These are phyloP conservation scores for Eilema caniola DNA, from an alignment of 2,888 invertebrate genomes.

Conservation along the genomic window DNA sequence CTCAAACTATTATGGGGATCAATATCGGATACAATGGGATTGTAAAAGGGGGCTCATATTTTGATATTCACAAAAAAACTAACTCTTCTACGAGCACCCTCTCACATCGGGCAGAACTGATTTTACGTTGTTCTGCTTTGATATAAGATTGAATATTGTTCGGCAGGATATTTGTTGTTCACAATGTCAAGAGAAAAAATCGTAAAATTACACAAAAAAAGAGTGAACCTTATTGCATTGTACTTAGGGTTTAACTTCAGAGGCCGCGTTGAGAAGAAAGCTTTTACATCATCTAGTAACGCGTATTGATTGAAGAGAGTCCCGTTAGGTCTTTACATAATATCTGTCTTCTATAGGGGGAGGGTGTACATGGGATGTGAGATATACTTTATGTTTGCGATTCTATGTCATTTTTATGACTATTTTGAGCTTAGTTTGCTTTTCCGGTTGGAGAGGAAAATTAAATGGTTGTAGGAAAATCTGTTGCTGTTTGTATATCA, in stretches of 20 bases:
- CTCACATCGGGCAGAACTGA: slow-evolving; percentile 47
- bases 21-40: slow-evolving; percentile 85
- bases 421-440: slow-evolving; percentile 52
- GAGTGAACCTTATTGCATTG: slow-evolving; percentile 53
- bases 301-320: slow-evolving; percentile 86
- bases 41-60: slow-evolving; percentile 87
- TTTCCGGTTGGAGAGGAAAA: slow-evolving; percentile 40
- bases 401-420: slow-evolving; percentile 57
- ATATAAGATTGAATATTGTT: slow-evolving; percentile 70
- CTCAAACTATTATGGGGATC: slow-evolving; percentile 85
- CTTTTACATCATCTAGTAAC: slow-evolving; percentile 84
- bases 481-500: not conserved
- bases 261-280: slow-evolving; percentile 64
- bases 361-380: slow-evolving; percentile 68
- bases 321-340: slow-evolving; percentile 86
- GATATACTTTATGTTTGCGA: slow-evolving; percentile 61
- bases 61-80: slow-evolving; percentile 85
- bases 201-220: slow-evolving; percentile 45
- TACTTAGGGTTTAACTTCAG: slow-evolving; percentile 61
- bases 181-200: slow-evolving; percentile 74
- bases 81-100: slow-evolving; percentile 80
- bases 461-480: slow-evolving; percentile 3
- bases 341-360: slow-evolving; percentile 81
- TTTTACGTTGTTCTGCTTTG: slow-evolving; percentile 62
- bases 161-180: slow-evolving; percentile 74